Percentiles rank a stretch among this genome's conserved stretches.
Evolutionary conservation across 2,888 invertebrate species (phyloP).

Genomic region (Polylopha cassiicola): DNA sequence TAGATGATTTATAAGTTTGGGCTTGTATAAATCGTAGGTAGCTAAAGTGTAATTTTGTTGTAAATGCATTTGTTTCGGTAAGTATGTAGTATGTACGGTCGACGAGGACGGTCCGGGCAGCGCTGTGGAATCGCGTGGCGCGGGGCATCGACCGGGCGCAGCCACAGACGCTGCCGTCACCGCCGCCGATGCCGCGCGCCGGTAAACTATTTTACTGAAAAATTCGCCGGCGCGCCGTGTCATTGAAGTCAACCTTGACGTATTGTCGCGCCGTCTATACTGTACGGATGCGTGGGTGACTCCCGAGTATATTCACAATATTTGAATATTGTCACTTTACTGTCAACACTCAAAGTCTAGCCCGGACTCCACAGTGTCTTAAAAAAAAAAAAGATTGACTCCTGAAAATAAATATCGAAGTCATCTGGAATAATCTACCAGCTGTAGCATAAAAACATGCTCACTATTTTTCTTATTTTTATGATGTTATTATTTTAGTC

Average conservation of each 20-base stretch:
- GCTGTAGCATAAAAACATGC: too few species aligned
- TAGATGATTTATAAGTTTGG: too few species aligned
- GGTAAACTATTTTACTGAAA: conserved; percentile 75
- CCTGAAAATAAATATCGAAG: too few species aligned
- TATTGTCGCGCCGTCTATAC: conserved; percentile 69
- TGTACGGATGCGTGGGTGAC: conserved; percentile 61
- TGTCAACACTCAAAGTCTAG: conserved; percentile 27
- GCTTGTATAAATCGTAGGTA: neutral
- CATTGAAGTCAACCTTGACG: conserved; percentile 72
- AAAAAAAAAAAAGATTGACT: too few species aligned
- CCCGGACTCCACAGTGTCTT: too few species aligned
- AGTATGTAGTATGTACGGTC: conserved; percentile 53
- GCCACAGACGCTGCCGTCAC: conserved; percentile 75
- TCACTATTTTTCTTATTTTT: too few species aligned
- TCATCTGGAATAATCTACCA: too few species aligned
- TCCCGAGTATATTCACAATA: conserved; percentile 59
- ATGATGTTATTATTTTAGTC: too few species aligned
- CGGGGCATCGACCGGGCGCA: conserved; percentile 71
- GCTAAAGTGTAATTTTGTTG: conserved; percentile 5
- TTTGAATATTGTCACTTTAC: conserved; percentile 63
- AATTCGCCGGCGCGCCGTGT: conserved; percentile 63
- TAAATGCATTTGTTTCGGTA: conserved; percentile 18
- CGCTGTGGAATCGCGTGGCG: conserved; percentile 64
- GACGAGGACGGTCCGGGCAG: too few species aligned
- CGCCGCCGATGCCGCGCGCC: conserved; percentile 50